Evolutionary conservation across 2,113 vertebrate species (phyloP).

Genomic region (Psephotus haematonotus): DNA sequence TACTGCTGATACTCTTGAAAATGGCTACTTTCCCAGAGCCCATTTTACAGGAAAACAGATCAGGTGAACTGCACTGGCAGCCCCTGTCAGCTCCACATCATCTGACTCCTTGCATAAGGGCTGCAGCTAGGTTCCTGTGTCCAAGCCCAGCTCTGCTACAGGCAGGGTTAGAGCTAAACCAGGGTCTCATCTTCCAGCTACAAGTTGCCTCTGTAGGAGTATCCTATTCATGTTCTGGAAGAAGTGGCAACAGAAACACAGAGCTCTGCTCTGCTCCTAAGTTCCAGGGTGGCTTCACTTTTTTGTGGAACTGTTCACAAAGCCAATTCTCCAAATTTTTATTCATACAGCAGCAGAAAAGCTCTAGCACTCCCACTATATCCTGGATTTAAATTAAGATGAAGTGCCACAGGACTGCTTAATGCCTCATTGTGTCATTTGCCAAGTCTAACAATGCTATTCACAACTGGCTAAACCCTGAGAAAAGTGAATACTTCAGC

Average conservation of each 20-base stretch:
- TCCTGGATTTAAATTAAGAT: neutral
- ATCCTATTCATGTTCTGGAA: neutral
- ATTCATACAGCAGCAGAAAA: neutral
- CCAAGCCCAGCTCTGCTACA: neutral
- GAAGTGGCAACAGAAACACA: neutral
- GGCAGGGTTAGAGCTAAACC: neutral
- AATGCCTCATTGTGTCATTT: neutral
- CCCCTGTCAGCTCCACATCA: neutral
- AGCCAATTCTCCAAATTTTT: neutral
- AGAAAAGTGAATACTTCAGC: neutral
- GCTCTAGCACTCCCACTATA: neutral
- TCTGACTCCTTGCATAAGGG: neutral
- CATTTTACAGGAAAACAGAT: neutral
- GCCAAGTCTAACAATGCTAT: neutral
- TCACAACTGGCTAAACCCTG: neutral
- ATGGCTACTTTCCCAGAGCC: neutral
- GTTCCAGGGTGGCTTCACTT: neutral
- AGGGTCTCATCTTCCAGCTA: accelerated
- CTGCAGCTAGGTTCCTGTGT: accelerated
- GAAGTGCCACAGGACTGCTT: neutral
- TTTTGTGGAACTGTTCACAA: neutral
- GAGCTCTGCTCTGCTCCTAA: neutral
- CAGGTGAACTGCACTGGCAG: neutral
- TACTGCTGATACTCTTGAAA: neutral
- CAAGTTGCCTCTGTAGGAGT: neutral